A percentile compares a stretch with the other conserved stretches of the same genome.
Conservation (phyloP, 2,113 vertebrate species). For the Centrocercus urophasianus region DNA sequence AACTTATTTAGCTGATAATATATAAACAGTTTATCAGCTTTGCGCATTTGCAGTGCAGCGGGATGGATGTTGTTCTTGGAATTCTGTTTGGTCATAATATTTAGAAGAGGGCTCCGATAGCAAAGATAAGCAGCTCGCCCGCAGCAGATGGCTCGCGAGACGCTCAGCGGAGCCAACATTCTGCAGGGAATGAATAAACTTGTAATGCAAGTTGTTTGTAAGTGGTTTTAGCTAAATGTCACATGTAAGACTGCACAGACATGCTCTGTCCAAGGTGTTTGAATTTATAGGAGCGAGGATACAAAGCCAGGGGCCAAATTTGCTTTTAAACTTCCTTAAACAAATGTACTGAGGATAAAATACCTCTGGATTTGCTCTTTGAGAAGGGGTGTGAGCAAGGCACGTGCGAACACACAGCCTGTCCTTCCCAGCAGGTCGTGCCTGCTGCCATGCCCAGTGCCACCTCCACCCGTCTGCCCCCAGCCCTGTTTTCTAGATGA, state of each 20-base stretch:
- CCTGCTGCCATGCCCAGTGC: neutral
- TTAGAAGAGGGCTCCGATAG: conserved; percentile 83
- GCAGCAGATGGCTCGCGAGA: conserved; percentile 77
- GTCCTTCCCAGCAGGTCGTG: neutral
- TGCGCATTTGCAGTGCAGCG: conserved; percentile 78
- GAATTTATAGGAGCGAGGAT: conserved; percentile 70
- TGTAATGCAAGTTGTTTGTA: conserved; percentile 70
- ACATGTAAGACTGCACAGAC: conserved; percentile 76
- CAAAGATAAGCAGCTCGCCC: conserved; percentile 76
- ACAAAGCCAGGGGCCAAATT: conserved; percentile 82
- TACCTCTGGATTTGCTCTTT: conserved; percentile 54
- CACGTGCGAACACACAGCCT: neutral
- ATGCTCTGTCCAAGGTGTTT: conserved; percentile 75
- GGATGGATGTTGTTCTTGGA: conserved; percentile 77
- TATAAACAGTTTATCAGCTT: conserved; percentile 82
- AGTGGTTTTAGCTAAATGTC: conserved; percentile 76
- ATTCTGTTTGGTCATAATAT: conserved; percentile 82
- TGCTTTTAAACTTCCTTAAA: conserved; percentile 81
- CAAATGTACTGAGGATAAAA: conserved; percentile 57
- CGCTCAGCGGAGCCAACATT: conserved; percentile 70
- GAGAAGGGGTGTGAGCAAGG: neutral
- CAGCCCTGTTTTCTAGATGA: neutral
- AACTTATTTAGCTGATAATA: conserved; percentile 75
- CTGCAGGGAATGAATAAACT: conserved; percentile 74
- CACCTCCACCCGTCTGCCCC: neutral